Conservation (phyloP, 92 coral and sea anemone species). For the Pocillopora meandrina region DNA sequence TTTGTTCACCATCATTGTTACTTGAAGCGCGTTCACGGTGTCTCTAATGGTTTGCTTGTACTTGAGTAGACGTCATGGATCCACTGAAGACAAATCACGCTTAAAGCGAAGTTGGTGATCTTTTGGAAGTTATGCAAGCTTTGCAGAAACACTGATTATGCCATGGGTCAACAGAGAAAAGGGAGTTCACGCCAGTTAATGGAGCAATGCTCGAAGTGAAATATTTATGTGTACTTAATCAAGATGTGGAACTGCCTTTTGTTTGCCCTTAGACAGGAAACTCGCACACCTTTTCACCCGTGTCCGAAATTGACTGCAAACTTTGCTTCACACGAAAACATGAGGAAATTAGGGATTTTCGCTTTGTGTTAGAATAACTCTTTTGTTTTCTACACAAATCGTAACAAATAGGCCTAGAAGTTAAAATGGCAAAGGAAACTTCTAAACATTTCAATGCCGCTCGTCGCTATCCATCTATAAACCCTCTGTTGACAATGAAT, state of each 20-base stretch:
- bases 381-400: no score
- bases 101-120: neutral
- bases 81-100: no score
- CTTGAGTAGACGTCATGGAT: no score
- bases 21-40: neutral
- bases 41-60: neutral
- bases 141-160: neutral
- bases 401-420: neutral
- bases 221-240: slow-evolving; percentile 8
- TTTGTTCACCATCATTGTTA: neutral
- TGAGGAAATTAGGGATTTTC: no score
- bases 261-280: slow-evolving; percentile 37
- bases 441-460: neutral
- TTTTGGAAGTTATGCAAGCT: neutral
- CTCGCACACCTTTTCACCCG: slow-evolving; percentile 4
- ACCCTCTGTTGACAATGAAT: neutral
- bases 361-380: no score
- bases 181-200: neutral
- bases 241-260: neutral
- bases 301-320: neutral
- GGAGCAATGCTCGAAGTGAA: neutral
- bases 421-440: neutral
- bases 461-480: neutral
- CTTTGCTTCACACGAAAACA: neutral
- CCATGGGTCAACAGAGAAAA: neutral